phyloP scores from a whole-genome alignment of 2,113 vertebrate genomes.

The Percina caprodes region DNA sequence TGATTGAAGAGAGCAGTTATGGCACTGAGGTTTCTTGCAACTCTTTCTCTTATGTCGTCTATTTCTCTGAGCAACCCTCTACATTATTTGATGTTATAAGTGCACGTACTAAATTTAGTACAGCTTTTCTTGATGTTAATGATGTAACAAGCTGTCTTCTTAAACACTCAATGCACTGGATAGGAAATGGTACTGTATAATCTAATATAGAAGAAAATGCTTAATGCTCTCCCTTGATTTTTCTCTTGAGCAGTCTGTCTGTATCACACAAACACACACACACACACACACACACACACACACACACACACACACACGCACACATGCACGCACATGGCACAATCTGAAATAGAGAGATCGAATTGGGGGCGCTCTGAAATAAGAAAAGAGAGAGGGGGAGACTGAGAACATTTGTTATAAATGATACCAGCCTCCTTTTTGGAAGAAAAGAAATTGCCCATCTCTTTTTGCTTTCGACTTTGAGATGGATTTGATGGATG shows the following conservation, averaged over 20 bases:
- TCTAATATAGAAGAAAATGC: neutral
- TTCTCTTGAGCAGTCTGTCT: neutral
- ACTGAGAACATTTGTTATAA: constrained; percentile 25
- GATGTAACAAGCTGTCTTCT: neutral
- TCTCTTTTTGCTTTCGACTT: constrained; percentile 28
- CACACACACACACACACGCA: neutral
- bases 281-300: constrained; percentile 9
- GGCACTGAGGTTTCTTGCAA: constrained; percentile 34
- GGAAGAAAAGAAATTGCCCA: constrained; percentile 4
- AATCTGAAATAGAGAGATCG: constrained; percentile 15
- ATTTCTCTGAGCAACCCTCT: constrained; percentile 10
- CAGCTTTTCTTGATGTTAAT: constrained; percentile 21
- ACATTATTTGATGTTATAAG: constrained; percentile 1
- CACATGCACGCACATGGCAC: constrained; percentile 12
- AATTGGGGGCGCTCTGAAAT: neutral
- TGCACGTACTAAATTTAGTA: constrained; percentile 12
- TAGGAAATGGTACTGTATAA: constrained; percentile 2
- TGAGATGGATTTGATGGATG: constrained; percentile 38
- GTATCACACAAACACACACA: neutral
- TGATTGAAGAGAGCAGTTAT: constrained; percentile 31
- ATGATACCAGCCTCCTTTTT: constrained; percentile 36
- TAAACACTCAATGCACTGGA: constrained; percentile 5
- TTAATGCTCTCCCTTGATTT: constrained; percentile 2
- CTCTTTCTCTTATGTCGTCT: constrained; percentile 12
- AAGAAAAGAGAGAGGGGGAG: neutral